Evolutionary conservation across 1,140 invertebrate species (phyloP).

Genomic region (Drosophila subpulchrella): DNA sequence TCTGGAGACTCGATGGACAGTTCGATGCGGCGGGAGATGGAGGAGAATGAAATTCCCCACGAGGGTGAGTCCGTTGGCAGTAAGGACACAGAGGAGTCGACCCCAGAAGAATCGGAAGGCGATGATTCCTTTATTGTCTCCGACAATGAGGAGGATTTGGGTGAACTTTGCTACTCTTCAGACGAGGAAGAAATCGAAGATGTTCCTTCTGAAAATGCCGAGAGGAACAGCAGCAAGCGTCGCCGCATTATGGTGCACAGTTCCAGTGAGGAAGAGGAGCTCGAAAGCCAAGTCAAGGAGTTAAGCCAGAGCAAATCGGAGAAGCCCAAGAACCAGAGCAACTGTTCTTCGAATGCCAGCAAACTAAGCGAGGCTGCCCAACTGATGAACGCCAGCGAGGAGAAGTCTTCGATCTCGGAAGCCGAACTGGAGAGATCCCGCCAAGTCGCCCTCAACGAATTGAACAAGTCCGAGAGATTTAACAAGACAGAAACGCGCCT

Average conservation of each 20-base stretch:
- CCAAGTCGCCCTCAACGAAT: constrained; percentile 20
- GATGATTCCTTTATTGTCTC: constrained; percentile 71
- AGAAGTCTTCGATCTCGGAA: constrained; percentile 15
- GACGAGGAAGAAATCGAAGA: constrained; percentile 23
- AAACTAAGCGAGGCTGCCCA: constrained; percentile 53
- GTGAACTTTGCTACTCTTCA: constrained; percentile 43
- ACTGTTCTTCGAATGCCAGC: constrained; percentile 38
- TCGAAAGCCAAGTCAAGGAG: not conserved
- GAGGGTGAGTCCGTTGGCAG: constrained; percentile 77
- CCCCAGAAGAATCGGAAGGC: constrained; percentile 26
- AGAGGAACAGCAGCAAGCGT: constrained; percentile 17
- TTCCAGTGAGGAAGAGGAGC: constrained; percentile 40
- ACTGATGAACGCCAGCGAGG: constrained; percentile 13
- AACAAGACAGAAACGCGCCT: constrained; percentile 48
- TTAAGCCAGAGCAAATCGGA: not conserved
- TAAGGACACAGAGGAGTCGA: constrained; percentile 56
- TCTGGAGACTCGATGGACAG: constrained; percentile 77
- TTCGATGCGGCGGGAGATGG: constrained; percentile 53
- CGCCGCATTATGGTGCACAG: constrained; percentile 50
- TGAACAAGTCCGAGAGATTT: constrained; percentile 55
- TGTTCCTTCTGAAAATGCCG: not conserved
- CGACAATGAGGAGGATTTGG: constrained; percentile 40
- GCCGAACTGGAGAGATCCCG: constrained; percentile 37
- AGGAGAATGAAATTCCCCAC: constrained; percentile 58
- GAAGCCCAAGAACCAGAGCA: constrained; percentile 12